Percentiles rank a stretch among this genome's conserved stretches.
phyloP scores from a whole-genome alignment of 2,797 vertebrate genomes.

The Phoxinus dragarum region DNA sequence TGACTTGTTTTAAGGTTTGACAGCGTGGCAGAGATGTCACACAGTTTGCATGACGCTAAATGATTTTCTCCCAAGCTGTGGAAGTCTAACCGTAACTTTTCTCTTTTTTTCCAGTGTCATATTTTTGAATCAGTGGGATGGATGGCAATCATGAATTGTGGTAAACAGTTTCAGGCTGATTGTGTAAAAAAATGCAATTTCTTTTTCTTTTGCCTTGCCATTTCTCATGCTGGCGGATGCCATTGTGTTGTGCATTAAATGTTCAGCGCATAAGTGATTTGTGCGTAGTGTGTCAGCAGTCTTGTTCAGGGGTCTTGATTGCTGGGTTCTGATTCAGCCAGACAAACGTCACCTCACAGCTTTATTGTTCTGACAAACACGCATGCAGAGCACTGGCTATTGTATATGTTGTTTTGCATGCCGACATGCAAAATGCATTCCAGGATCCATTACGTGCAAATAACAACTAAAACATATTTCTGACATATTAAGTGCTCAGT shows the following conservation, averaged over 20 bases:
- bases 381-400: conserved; percentile 7
- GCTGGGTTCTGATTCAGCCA: conserved; percentile 4
- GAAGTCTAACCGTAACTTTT: background rate
- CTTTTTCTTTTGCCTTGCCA: background rate
- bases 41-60: background rate
- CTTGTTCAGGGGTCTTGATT: conserved; percentile 16
- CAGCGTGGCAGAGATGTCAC: background rate
- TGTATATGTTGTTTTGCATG: background rate
- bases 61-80: background rate
- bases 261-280: background rate
- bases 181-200: conserved; percentile 5
- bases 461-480: background rate
- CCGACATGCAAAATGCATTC: background rate
- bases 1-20: conserved; percentile 2
- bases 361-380: conserved; percentile 11
- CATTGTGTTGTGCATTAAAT: conserved; percentile 2
- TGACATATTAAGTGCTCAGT: background rate
- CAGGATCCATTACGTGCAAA: background rate
- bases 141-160: conserved; percentile 4
- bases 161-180: conserved; percentile 7
- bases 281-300: background rate
- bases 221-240: background rate
- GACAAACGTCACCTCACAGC: background rate
- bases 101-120: background rate
- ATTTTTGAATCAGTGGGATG: conserved; percentile 5